Percentiles rank a stretch among this genome's conserved stretches.
These are phyloP conservation scores for Staurois parvus DNA, from an alignment of 2,797 vertebrate species.

Conservation along the genomic window DNA sequence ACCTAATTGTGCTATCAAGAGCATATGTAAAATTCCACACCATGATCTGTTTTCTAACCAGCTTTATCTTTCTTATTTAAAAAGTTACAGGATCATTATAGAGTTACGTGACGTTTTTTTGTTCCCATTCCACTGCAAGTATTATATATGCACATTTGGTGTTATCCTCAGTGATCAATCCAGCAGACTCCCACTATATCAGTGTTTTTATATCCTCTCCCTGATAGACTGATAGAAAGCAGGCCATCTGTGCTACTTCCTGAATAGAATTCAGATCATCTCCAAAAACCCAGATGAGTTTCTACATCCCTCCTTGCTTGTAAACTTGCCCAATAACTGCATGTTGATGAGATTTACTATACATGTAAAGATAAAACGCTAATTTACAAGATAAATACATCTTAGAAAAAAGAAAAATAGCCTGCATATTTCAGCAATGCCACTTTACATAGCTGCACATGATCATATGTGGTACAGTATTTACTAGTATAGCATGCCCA, in stretches of 20 bases:
- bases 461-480: too few species aligned
- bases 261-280: constrained; percentile 6
- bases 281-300: constrained; percentile 6
- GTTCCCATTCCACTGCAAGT: not conserved
- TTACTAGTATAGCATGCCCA: too few species aligned
- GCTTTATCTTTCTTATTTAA: not conserved
- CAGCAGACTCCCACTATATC: constrained; percentile 40
- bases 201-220: constrained; percentile 5
- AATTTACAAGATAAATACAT: too few species aligned
- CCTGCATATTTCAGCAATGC: too few species aligned
- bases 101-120: not conserved
- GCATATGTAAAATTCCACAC: not conserved
- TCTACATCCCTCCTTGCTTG: not conserved
- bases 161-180: constrained; percentile 27
- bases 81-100: not conserved
- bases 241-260: constrained; percentile 38
- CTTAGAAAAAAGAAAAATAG: too few species aligned
- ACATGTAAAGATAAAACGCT: too few species aligned
- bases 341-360: not conserved
- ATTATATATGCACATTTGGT: constrained; percentile 35
- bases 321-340: not conserved
- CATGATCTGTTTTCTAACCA: too few species aligned
- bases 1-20: not conserved
- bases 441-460: too few species aligned
- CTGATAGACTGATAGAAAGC: constrained; percentile 33